Base-by-base conservation (phyloP, 2,797 vertebrate genomes). In the Catostomus latipinnis region DNA sequence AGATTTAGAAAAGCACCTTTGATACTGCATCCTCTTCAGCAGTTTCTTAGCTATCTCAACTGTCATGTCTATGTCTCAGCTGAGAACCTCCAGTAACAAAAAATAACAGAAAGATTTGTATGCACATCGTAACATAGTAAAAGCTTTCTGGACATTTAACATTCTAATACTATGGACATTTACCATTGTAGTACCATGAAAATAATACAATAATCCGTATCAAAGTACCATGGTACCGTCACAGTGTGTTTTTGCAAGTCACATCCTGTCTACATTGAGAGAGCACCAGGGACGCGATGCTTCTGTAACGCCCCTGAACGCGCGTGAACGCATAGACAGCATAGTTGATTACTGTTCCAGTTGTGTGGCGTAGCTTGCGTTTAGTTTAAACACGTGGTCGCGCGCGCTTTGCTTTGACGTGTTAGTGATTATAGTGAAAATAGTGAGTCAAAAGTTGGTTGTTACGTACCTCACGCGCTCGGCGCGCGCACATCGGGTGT, bases 1-100 rank as follows among this genome's bases (percentile, higher is more conserved):
- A 88, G 79, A 77, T 89, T 89, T 90, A 90, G 92, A 91, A 91
- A 93, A 93, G 90, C 90, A 90, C 88, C 91, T 92, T 91, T 72
- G 43, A 62, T 58, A 75, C 22, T 22, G 22, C 2, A 22, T 81
- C 81, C 86, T 93, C 90, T 91, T 89, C 69, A 83, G 78, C 76
- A 85, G 70, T 81, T 77, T 67, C 62, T 71, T 7, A 46, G 13
- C 16, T 77, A 73, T 13, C 57, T 66, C 80, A 57, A 13, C 45
- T 72, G 1, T 34, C 34, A 34, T 34, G 34, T 34, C 1, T 34
- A 34, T 2, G 34, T 34, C 34, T 6, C 9, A 14, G 12, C 10
- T 12, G 52, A 12, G 34, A 34, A 34, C 34, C 52, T 53, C 52
- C 52, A 4, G 34, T 53, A 53, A 12, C 52, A 53, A 53, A 53